Percentiles rank a stretch among this genome's conserved stretches.
phyloP scores from a whole-genome alignment of 2,797 vertebrate species.

The Oreortyx pictus region DNA sequence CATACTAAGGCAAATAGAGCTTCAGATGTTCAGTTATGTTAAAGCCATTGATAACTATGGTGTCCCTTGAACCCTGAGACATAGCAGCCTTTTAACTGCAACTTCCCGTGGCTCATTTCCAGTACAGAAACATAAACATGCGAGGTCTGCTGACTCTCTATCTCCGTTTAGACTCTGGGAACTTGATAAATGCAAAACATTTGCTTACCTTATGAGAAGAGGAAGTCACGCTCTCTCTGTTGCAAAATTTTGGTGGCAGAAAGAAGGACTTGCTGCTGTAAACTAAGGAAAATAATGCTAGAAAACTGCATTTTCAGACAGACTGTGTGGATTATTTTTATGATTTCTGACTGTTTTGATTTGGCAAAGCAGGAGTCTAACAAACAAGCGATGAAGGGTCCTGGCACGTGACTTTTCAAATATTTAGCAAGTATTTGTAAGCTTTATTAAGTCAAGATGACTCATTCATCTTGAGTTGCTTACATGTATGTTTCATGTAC shows the following conservation, averaged over 20 bases:
- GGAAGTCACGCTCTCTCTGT: background rate
- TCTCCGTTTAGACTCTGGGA: conserved; percentile 51
- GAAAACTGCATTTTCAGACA: conserved; percentile 62
- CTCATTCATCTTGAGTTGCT: conserved; percentile 66
- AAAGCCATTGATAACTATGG: background rate
- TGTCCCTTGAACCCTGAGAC: conserved; percentile 52
- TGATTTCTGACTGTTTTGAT: conserved; percentile 65
- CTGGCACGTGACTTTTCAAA: conserved; percentile 61
- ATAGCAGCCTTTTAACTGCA: conserved; percentile 61
- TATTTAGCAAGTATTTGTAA: conserved; percentile 54
- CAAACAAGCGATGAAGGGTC: conserved; percentile 67
- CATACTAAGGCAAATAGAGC: conserved; percentile 1
- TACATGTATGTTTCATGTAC: conserved; percentile 48
- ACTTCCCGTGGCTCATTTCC: conserved; percentile 67
- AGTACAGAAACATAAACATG: conserved; percentile 67
- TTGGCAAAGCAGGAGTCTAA: conserved; percentile 60
- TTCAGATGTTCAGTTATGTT: background rate
- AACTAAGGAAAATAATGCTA: conserved; percentile 50
- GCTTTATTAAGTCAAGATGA: conserved; percentile 72
- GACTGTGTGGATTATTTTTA: conserved; percentile 55
- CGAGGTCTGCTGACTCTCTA: conserved; percentile 41
- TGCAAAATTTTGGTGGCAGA: conserved; percentile 1
- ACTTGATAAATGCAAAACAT: conserved; percentile 58
- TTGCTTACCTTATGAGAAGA: conserved; percentile 46
- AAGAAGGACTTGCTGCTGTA: conserved; percentile 22